Base-by-base conservation (phyloP, 2,797 vertebrate genomes). In the Cryptoblepharus egeriae region DNA sequence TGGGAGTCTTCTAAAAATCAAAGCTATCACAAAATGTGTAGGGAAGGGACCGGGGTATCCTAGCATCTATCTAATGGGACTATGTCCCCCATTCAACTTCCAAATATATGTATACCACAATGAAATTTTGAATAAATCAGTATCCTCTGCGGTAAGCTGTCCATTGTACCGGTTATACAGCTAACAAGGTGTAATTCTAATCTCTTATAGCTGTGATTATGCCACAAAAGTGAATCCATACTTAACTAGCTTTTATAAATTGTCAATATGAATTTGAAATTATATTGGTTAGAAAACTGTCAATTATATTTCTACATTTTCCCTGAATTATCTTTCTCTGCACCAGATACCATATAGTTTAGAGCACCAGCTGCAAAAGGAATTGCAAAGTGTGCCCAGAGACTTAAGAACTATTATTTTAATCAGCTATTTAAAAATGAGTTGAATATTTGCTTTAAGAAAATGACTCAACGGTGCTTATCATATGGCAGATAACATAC, bases 381-480 rank as follows among this genome's bases (percentile, higher is more conserved):
- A 78, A 81, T 49, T 74, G 1, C 60, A 35, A 72, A 80, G 49
- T 45, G 30, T 60, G 80, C 10, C 55, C 49, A n/a, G 37, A 85
- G 75, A 61, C 26, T 52, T 32, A 68, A 80, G 39, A 87, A 87
- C 73, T 0, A 35, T 30, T 81, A 76, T 35, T 37, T 70, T 26
- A 67, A 32, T 81, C 79, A 79, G 57, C 42, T 26, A n/a, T 42
- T 0, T n/a, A 0, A 8, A 28, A 55, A 64, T 0, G 0, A 0
- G 1, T 37, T 45, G 32, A 70, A n/a, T 74, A 78, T 68, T 71
- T 57, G 45, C 30, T 64, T 8, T 80, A 71, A 80, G 79, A 61
- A 57, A 35, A 67, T 0, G 0, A 28, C 39, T 61, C 63, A 60
- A 52, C 70, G 52, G 64, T 18, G 5, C n/a, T 2, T 20, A 63